These are phyloP conservation scores for Mesoligia furuncula DNA, from an alignment of 2,888 invertebrate genomes.

Conservation along the genomic window DNA sequence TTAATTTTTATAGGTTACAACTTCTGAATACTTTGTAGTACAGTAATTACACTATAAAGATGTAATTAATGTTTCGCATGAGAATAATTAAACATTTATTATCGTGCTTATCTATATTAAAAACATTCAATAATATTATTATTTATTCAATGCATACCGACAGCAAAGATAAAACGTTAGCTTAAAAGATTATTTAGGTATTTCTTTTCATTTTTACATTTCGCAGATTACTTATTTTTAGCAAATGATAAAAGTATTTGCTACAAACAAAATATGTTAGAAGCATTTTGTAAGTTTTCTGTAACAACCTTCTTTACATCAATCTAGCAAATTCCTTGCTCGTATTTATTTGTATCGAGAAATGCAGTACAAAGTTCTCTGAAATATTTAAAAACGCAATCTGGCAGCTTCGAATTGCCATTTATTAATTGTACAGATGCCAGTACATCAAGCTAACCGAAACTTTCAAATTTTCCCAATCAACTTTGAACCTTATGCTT, in stretches of 20 bases:
- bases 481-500: no score
- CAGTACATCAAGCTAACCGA: no score
- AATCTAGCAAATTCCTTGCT: background rate
- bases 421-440: background rate
- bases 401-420: background rate
- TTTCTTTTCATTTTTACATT: background rate
- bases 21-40: slow-evolving; percentile 11
- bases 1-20: slow-evolving; percentile 12
- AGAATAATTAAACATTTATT: background rate
- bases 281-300: background rate
- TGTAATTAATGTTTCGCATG: background rate
- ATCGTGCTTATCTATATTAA: background rate
- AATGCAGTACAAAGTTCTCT: background rate
- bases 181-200: no score
- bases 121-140: background rate
- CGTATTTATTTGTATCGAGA: slow-evolving; percentile 11
- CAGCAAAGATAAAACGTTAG: background rate
- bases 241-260: background rate
- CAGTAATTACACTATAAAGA: background rate
- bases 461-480: no score
- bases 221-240: background rate
- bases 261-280: background rate
- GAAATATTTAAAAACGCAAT: slow-evolving; percentile 7
- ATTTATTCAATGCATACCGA: background rate
- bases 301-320: background rate